Conservation (phyloP, 2,113 vertebrate species). For the Embiotoca jacksoni region DNA sequence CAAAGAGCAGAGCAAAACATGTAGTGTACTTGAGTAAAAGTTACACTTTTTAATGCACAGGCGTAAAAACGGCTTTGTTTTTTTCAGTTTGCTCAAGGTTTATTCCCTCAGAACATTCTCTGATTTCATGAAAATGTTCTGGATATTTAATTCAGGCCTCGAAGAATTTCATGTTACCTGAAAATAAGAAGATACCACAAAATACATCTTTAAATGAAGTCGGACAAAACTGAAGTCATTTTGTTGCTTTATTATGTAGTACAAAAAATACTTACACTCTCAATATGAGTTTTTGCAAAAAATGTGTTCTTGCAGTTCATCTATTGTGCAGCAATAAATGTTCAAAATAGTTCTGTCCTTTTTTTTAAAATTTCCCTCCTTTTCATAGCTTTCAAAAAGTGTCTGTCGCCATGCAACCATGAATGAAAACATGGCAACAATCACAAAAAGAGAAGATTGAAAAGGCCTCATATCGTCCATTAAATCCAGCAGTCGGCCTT, state of each 20-base stretch:
- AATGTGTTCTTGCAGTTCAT: background rate
- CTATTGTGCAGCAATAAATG: constrained; percentile 10
- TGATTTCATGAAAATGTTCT: too few relatives aligned
- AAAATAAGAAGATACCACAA: too few relatives aligned
- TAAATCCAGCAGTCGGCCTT: constrained; percentile 18
- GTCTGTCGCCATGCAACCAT: background rate
- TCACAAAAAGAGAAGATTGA: constrained; percentile 11
- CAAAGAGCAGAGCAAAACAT: too few relatives aligned
- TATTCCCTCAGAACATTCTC: too few relatives aligned
- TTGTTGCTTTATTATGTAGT: constrained; percentile 26
- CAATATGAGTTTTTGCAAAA: constrained; percentile 7
- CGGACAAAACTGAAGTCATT: background rate
- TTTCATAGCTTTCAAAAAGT: background rate
- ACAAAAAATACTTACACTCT: constrained; percentile 43
- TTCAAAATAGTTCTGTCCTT: background rate
- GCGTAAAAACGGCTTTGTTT: too few relatives aligned
- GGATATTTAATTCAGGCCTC: background rate
- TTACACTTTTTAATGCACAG: too few relatives aligned
- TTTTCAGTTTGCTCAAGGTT: too few relatives aligned
- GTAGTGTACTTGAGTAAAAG: too few relatives aligned
- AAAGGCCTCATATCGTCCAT: constrained; percentile 3
- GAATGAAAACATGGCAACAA: constrained; percentile 30
- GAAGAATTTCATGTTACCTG: too few relatives aligned
- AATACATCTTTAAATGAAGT: background rate
- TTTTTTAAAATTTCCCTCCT: background rate